Conservation (phyloP, 1,140 invertebrate genomes). For the Zaprionus kolodkinae region DNA sequence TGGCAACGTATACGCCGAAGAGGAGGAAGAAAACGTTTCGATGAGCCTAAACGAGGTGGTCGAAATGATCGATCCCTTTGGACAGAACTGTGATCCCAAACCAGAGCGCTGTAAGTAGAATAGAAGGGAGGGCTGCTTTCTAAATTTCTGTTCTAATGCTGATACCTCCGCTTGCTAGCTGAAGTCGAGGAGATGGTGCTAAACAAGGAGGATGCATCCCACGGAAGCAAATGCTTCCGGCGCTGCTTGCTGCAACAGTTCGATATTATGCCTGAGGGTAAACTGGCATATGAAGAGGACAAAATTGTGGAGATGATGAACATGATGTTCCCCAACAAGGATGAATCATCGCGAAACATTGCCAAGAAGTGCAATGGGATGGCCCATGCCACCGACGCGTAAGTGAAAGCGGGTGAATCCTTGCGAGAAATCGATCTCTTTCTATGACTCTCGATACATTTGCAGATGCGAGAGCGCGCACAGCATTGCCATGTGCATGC, state of each 20-base stretch:
- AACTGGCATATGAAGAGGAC: conserved; percentile 40
- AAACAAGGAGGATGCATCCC: conserved; percentile 59
- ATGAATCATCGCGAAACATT: conserved; percentile 46
- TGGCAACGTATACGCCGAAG: conserved; percentile 18
- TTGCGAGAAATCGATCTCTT: neutral
- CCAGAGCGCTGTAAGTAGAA: conserved; percentile 50
- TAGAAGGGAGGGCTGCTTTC: neutral
- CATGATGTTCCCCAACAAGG: conserved; percentile 63
- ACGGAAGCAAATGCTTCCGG: conserved; percentile 68
- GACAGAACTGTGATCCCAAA: conserved; percentile 50
- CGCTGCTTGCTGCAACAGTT: conserved; percentile 69
- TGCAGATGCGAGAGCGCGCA: conserved; percentile 69
- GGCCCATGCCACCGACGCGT: conserved; percentile 52
- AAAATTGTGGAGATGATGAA: conserved; percentile 62
- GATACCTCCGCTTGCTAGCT: conserved; percentile 1
- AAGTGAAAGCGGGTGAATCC: conserved; percentile 50
- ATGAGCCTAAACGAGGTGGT: conserved; percentile 61
- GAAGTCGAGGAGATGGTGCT: conserved; percentile 60
- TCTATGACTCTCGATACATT: neutral
- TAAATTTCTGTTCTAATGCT: neutral
- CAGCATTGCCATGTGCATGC: conserved; percentile 67
- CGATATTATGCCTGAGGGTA: conserved; percentile 54
- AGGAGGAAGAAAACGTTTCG: conserved; percentile 33
- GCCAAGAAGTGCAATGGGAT: conserved; percentile 47
- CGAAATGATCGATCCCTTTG: conserved; percentile 60